A percentile compares a stretch with the other conserved stretches of the same genome.
These are phyloP conservation scores for Perca fluviatilis DNA, from an alignment of 2,113 vertebrate species.

Conservation along the genomic window DNA sequence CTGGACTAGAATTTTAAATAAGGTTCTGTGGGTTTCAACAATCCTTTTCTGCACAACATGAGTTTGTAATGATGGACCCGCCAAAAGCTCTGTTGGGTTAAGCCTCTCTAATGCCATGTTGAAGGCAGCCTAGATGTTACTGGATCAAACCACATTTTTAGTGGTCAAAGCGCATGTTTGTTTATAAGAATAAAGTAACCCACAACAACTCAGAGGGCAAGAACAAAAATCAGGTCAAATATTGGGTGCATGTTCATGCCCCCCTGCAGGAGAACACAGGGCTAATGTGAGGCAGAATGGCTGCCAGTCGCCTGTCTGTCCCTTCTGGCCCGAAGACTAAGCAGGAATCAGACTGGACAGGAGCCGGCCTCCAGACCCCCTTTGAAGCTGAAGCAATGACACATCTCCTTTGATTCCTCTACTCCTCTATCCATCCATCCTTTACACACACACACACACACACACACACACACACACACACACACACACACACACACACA, in stretches of 20 bases:
- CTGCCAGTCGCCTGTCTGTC: slow-evolving; percentile 25
- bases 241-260: neutral
- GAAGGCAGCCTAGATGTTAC: slow-evolving; percentile 26
- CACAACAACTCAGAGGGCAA: slow-evolving; percentile 14
- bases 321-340: slow-evolving; percentile 74
- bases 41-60: slow-evolving; percentile 53
- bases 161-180: slow-evolving; percentile 11
- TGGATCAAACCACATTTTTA: slow-evolving; percentile 18
- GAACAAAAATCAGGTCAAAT: slow-evolving; percentile 17
- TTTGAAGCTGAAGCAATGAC: slow-evolving; percentile 64
- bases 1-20: slow-evolving; percentile 63
- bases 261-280: neutral
- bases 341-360: slow-evolving; percentile 72
- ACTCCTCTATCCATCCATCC: neutral
- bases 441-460: slow-evolving; percentile 15
- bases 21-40: slow-evolving; percentile 54
- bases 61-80: slow-evolving; percentile 56
- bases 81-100: slow-evolving; percentile 23
- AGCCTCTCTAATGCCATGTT: slow-evolving; percentile 49
- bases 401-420: slow-evolving; percentile 63
- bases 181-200: slow-evolving; percentile 33
- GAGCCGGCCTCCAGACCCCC: slow-evolving; percentile 51
- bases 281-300: slow-evolving; percentile 29
- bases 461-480: neutral
- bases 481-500: slow-evolving; percentile 60